phyloP scores from a whole-genome alignment of 2,888 invertebrate species.

The Rotaria socialis region DNA sequence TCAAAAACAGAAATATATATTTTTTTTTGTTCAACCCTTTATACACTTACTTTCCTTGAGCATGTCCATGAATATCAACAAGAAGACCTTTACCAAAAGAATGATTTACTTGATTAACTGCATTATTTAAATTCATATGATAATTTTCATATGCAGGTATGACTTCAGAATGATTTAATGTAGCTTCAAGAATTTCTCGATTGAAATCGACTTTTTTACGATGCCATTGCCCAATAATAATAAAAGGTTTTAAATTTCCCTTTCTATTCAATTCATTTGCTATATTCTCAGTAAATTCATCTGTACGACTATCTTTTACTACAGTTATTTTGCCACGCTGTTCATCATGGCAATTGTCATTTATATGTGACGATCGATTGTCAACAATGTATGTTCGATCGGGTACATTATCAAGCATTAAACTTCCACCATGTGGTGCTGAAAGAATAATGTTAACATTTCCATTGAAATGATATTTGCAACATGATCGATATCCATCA shows the following conservation, averaged over 20 bases:
- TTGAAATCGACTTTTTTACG: slow-evolving; percentile 16
- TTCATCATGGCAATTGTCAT: neutral
- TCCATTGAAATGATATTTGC: neutral
- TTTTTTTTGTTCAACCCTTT: too few relatives aligned
- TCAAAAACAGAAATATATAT: too few relatives aligned
- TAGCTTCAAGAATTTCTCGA: slow-evolving; percentile 5
- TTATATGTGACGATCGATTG: neutral
- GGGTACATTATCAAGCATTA: neutral
- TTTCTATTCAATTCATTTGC: neutral
- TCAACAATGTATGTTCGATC: neutral
- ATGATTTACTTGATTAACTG: neutral
- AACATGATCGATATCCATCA: neutral
- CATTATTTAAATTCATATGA: slow-evolving; percentile 7
- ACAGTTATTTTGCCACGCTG: neutral
- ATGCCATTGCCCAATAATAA: slow-evolving; percentile 19
- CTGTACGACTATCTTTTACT: neutral
- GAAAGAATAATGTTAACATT: slow-evolving; percentile 24
- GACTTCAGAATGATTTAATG: slow-evolving; percentile 10
- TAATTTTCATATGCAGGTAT: neutral
- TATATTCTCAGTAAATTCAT: slow-evolving; percentile 27
- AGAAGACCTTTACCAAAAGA: neutral
- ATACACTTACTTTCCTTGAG: neutral
- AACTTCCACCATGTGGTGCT: slow-evolving; percentile 22
- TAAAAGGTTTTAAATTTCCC: neutral
- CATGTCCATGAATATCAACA: slow-evolving; percentile 29